Evolutionary conservation across 1,140 invertebrate genomes (phyloP).

Genomic region (Formica selysi): DNA sequence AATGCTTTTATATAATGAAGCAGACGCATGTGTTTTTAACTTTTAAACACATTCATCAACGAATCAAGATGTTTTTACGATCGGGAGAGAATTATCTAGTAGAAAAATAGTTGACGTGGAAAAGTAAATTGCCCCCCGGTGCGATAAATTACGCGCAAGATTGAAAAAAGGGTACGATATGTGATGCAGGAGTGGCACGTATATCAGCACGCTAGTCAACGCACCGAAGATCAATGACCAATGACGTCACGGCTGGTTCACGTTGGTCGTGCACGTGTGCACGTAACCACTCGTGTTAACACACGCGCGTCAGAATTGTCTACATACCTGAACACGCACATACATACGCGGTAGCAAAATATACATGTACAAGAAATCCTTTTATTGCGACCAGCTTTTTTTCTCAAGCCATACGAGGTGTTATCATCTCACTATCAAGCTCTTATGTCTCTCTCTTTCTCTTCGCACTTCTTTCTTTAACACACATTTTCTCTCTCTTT

Average conservation of each 20-base stretch:
- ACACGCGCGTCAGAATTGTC: conserved; percentile 24
- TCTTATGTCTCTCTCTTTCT: conserved; percentile 4
- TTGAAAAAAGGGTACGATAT: neutral
- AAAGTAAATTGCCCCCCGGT: neutral
- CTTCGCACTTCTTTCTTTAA: neutral
- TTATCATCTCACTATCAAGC: conserved; percentile 31
- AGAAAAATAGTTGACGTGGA: conserved; percentile 9
- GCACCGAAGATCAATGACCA: conserved; percentile 68
- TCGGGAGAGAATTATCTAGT: conserved; percentile 17
- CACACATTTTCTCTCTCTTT: too few relatives aligned
- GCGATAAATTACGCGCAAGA: neutral
- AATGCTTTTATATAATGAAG: neutral
- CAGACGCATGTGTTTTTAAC: neutral
- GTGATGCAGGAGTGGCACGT: conserved; percentile 4
- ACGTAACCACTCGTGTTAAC: conserved; percentile 30
- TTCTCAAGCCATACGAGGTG: conserved; percentile 16
- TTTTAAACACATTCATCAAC: neutral
- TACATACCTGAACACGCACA: neutral
- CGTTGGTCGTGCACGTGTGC: conserved; percentile 44
- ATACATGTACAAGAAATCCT: neutral
- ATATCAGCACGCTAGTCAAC: conserved; percentile 38
- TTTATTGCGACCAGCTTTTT: neutral
- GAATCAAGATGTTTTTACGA: conserved; percentile 20
- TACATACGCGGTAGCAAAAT: conserved; percentile 1
- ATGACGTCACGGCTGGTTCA: conserved; percentile 61